Evolutionary conservation across 2,888 invertebrate species (phyloP).

Genomic region (Archips crataeganus): DNA sequence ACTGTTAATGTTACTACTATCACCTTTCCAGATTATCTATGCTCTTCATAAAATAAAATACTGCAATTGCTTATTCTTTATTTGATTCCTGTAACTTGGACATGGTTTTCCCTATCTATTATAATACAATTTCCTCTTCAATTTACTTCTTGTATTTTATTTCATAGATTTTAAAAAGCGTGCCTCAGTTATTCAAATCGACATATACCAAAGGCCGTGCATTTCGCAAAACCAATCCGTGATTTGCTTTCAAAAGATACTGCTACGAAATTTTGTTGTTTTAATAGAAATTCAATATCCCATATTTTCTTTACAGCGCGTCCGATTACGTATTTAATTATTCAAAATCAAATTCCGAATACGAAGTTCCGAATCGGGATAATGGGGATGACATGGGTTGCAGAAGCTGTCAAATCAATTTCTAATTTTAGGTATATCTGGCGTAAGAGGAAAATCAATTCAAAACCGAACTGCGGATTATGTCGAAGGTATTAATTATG

Average conservation of each 20-base stretch:
- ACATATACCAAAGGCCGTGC: background rate
- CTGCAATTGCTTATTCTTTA: no score
- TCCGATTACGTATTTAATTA: conserved; percentile 30
- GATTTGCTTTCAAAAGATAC: background rate
- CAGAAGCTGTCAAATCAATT: conserved; percentile 31
- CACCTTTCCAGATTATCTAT: background rate
- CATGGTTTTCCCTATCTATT: no score
- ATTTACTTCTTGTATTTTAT: background rate
- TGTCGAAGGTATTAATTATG: background rate
- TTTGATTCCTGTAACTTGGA: no score
- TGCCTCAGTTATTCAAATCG: background rate
- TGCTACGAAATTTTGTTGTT: conserved; percentile 9
- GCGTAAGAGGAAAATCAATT: conserved; percentile 22
- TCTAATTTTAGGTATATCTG: conserved; percentile 26
- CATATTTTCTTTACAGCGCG: conserved; percentile 23
- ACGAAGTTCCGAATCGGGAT: conserved; percentile 14
- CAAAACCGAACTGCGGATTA: conserved; percentile 16
- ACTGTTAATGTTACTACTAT: background rate
- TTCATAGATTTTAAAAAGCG: background rate
- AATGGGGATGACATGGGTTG: conserved; percentile 34
- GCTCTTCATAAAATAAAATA: no score
- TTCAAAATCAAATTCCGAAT: conserved; percentile 33
- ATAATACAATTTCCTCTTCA: no score
- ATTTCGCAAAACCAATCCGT: background rate
- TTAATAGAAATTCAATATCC: conserved; percentile 1